A percentile compares a stretch with the other conserved stretches of the same genome.
Evolutionary conservation across 2,113 vertebrate genomes (phyloP).

Genomic region (Equus quagga): DNA sequence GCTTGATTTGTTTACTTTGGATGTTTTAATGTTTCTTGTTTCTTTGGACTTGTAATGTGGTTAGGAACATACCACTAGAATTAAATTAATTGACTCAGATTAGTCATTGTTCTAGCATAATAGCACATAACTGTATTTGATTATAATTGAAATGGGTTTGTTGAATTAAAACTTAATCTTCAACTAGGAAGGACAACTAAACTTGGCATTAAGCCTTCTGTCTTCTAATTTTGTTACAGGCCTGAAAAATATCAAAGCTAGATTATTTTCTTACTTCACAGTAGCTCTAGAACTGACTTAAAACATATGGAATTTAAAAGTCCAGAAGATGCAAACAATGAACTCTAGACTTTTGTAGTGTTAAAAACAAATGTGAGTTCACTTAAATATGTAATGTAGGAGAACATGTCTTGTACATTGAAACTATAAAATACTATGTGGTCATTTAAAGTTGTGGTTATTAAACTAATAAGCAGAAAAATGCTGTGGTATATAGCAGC

Average conservation of each 20-base stretch:
- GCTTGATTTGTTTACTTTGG: constrained; percentile 46
- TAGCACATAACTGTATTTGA: neutral
- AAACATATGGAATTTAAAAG: neutral
- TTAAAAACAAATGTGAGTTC: neutral
- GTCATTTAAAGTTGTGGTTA: neutral
- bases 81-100: constrained; percentile 7
- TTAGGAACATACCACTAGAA: neutral
- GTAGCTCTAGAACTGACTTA: neutral
- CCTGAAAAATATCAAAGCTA: neutral
- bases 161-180: constrained; percentile 55
- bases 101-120: constrained; percentile 3
- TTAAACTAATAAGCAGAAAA: neutral
- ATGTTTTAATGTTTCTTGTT: constrained; percentile 18
- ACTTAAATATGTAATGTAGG: neutral
- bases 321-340: neutral
- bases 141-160: neutral
- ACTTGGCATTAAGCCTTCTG: neutral
- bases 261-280: neutral
- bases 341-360: neutral
- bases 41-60: neutral
- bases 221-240: neutral
- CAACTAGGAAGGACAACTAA: neutral
- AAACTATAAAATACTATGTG: neutral
- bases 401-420: neutral
- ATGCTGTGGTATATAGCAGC: neutral